Conservation (phyloP, 1,140 invertebrate genomes). For the Drosophila varians region DNA sequence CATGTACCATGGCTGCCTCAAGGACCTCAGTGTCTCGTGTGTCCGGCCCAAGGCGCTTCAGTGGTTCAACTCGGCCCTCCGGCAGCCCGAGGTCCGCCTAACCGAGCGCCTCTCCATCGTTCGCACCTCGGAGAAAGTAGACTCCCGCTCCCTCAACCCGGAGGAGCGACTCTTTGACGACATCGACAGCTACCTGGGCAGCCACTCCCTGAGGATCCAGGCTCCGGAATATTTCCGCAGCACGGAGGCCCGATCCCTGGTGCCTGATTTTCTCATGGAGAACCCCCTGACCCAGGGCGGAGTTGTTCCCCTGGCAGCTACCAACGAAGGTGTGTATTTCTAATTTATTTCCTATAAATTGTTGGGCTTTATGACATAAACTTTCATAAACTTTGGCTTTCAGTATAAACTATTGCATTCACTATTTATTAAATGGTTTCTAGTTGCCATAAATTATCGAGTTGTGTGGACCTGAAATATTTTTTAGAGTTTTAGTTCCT, state of each 20-base stretch:
- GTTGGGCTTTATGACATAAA: background rate
- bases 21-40: conserved; percentile 87
- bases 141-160: conserved; percentile 32
- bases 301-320: conserved; percentile 87
- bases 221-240: conserved; percentile 86
- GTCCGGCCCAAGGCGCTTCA: conserved; percentile 90
- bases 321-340: conserved; percentile 85
- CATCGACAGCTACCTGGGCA: conserved; percentile 87
- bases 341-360: background rate
- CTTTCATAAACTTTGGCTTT: too few species aligned
- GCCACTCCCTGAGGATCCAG: conserved; percentile 87
- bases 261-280: conserved; percentile 88
- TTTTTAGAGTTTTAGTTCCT: too few species aligned
- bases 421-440: too few species aligned
- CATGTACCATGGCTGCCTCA: conserved; percentile 87
- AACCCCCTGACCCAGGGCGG: conserved; percentile 87
- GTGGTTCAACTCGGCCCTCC: conserved; percentile 88
- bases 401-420: too few species aligned
- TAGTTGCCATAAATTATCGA: too few species aligned
- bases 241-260: conserved; percentile 85
- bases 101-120: conserved; percentile 90
- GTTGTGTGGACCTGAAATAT: too few species aligned
- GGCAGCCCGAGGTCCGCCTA: conserved; percentile 88
- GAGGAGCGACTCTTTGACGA: conserved; percentile 85
- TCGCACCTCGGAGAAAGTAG: conserved; percentile 84